These are phyloP conservation scores for Diabrotica undecimpunctata DNA, from an alignment of 1,140 invertebrate species.

Conservation along the genomic window DNA sequence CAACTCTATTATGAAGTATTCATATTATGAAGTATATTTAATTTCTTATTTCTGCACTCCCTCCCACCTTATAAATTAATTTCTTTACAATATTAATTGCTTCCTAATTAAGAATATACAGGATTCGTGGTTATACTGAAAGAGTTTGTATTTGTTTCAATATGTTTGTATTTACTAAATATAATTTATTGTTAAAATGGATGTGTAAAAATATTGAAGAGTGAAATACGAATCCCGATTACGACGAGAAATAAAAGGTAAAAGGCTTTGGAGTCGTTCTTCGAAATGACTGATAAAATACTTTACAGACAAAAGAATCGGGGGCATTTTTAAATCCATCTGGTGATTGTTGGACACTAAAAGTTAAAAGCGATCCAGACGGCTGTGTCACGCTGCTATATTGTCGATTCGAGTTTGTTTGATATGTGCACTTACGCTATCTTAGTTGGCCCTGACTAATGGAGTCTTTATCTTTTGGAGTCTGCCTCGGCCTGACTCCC, in stretches of 20 bases:
- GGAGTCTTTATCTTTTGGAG: conserved; percentile 40
- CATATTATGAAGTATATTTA: too few species aligned
- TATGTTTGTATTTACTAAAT: too few species aligned
- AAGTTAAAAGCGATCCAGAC: conserved; percentile 31
- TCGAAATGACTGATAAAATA: conserved; percentile 14
- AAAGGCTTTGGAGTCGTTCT: conserved; percentile 11
- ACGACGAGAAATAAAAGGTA: not conserved
- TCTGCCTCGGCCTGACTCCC: conserved; percentile 23
- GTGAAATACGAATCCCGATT: not conserved
- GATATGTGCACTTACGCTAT: conserved; percentile 45
- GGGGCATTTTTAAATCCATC: conserved; percentile 20
- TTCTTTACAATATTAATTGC: too few species aligned
- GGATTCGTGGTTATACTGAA: too few species aligned
- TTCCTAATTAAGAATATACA: too few species aligned
- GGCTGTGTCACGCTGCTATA: conserved; percentile 35
- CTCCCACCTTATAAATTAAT: too few species aligned
- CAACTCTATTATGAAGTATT: too few species aligned
- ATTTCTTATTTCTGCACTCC: too few species aligned
- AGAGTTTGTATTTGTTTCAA: too few species aligned
- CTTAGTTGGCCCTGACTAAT: conserved; percentile 42
- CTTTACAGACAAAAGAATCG: conserved; percentile 15
- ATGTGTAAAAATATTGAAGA: not conserved
- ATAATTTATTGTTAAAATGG: too few species aligned
- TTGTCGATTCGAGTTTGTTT: conserved; percentile 38
- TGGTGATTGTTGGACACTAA: conserved; percentile 34